Base-by-base conservation (phyloP, 2,888 invertebrate genomes). In the Automeris io region DNA sequence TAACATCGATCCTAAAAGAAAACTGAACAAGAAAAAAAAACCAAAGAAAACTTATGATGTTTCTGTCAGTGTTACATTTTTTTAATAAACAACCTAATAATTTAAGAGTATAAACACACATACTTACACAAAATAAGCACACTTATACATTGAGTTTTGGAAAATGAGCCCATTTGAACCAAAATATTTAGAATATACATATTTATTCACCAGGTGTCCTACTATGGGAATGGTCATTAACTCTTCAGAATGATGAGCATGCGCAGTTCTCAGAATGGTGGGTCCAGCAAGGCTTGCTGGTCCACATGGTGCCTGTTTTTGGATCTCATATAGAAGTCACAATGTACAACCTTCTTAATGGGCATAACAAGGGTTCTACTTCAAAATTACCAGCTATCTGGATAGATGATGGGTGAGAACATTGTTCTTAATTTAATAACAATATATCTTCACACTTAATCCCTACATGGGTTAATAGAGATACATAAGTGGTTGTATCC, bases 201-300 rank as follows among this genome's bases (percentile, higher is more conserved):
- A 5, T 35, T 9, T 25, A n/a, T 34, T 47, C 53, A 45, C 2
- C 49, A 87, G 87, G 91, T 11, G 77, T 91, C 25, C 81, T 94
- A 2, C 70, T 91, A n/a, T 92, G 90, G 86, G 94, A 95, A 70
- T 95, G 95, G 95, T 90, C 90, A 0, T 53, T 91, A n/a, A 70
- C 70, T 1, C 65, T 87, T 3, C 74, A 85, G 37, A 73, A 79
- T 33, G 73, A 76, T 1, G 68, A 75, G 0, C 58, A 61, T 3
- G 80, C 87, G 0, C 78, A 86, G 8, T 69, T 78, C 42, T 86
- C 88, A 0, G 77, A 88, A 42, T 91, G 91, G 89, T 88, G 89
- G 74, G 87, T 91, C 39, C 78, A 88, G 36, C 83, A 89, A 36
- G 83, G 88, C 5, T 65, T 89, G 57, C 64, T 93, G 8, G 85